Conservation (phyloP, 1,140 invertebrate species). For the Phthorimaea operculella region DNA sequence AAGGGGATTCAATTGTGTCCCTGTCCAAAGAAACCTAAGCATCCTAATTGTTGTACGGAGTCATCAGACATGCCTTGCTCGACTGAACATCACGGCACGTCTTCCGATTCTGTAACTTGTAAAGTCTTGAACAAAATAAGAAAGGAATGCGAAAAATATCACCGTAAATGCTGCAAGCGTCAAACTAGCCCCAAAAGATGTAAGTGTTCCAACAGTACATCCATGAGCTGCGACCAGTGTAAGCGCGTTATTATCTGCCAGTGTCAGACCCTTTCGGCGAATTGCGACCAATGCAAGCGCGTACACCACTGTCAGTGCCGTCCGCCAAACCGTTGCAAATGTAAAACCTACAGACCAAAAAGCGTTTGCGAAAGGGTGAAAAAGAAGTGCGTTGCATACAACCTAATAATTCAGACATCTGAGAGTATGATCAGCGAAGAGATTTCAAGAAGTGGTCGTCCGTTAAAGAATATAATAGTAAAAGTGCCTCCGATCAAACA, state of each 20-base stretch:
- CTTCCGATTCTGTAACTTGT: conserved; percentile 46
- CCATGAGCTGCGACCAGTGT: conserved; percentile 42
- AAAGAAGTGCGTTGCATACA: conserved; percentile 59
- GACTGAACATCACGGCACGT: conserved; percentile 39
- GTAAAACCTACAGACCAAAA: conserved; percentile 38
- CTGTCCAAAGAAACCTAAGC: conserved; percentile 23
- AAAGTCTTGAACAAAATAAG: conserved; percentile 52
- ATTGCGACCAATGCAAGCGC: conserved; percentile 41
- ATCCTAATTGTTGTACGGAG: conserved; percentile 24
- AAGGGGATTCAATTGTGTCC: too few species aligned
- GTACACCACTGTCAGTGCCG: conserved; percentile 36
- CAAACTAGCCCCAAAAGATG: conserved; percentile 28
- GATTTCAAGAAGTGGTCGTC: conserved; percentile 20
- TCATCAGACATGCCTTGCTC: conserved; percentile 41
- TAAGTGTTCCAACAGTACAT: conserved; percentile 44
- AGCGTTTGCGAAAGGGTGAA: conserved; percentile 32
- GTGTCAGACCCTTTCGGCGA: conserved; percentile 33
- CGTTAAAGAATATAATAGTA: conserved; percentile 46
- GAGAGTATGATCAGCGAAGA: conserved; percentile 56
- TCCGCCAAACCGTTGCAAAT: conserved; percentile 26
- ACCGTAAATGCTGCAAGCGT: conserved; percentile 44
- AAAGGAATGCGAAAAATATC: conserved; percentile 55
- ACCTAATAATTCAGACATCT: conserved; percentile 59
- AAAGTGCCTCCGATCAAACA: conserved; percentile 47
- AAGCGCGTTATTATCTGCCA: conserved; percentile 33